These are phyloP conservation scores for Atta colombica DNA, from an alignment of 1,140 invertebrate genomes.

Conservation along the genomic window DNA sequence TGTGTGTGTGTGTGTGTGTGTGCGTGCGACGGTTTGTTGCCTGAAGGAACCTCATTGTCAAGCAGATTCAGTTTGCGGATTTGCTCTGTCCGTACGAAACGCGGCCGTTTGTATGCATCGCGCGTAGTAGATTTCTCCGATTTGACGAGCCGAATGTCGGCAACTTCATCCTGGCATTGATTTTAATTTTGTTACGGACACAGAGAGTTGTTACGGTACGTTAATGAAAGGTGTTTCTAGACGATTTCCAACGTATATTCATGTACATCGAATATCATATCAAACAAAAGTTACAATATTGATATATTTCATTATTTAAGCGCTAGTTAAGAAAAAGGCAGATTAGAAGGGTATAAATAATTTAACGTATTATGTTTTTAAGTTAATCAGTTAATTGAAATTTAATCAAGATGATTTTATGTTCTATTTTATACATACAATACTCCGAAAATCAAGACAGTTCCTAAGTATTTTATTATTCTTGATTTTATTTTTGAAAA, in stretches of 20 bases:
- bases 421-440: neutral
- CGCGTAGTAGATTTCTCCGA: constrained; percentile 46
- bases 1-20: too few relatives aligned
- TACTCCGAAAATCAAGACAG: neutral
- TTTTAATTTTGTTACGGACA: constrained; percentile 49
- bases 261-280: neutral
- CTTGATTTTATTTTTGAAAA: neutral
- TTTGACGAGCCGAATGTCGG: constrained; percentile 53
- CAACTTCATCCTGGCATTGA: constrained; percentile 41
- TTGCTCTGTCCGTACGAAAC: constrained; percentile 51
- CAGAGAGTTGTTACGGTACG: constrained; percentile 3
- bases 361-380: neutral
- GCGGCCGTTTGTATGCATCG: constrained; percentile 53
- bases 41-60: constrained; percentile 55
- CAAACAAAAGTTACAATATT: neutral
- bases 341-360: neutral
- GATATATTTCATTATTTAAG: neutral
- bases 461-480: neutral
- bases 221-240: constrained; percentile 34
- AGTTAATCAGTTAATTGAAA: neutral
- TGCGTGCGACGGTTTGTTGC: constrained; percentile 38
- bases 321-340: neutral
- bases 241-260: constrained; percentile 17
- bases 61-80: constrained; percentile 55
- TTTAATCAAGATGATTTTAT: neutral